phyloP scores from a whole-genome alignment of 2,797 vertebrate genomes.

The Onychomys arenicola region DNA sequence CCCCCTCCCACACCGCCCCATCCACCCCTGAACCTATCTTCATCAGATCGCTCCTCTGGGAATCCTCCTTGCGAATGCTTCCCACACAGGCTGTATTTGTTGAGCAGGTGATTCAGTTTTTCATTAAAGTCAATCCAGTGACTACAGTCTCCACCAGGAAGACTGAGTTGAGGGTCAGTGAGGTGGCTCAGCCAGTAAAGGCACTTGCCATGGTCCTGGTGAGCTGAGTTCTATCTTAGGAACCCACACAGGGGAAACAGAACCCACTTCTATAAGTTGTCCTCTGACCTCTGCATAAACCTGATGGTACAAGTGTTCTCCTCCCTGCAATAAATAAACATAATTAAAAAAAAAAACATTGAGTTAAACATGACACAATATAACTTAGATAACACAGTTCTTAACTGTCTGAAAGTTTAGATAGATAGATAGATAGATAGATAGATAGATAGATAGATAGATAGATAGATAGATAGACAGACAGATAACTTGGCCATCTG shows the following conservation, averaged over 20 bases:
- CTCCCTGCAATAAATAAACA: not conserved
- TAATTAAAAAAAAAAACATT: not conserved
- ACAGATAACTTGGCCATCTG: too few relatives aligned
- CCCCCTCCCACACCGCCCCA: too few relatives aligned
- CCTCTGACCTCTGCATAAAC: not conserved
- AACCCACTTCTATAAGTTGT: not conserved
- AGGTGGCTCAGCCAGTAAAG: not conserved
- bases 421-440: too few relatives aligned
- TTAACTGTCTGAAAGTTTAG: not conserved
- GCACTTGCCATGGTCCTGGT: not conserved
- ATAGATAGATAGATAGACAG: too few relatives aligned
- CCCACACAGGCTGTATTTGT: not conserved
- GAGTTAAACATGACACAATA: not conserved
- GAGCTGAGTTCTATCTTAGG: not conserved
- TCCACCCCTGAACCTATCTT: not conserved
- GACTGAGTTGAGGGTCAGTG: not conserved
- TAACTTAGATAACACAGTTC: conserved; percentile 21
- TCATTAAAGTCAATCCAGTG: not conserved
- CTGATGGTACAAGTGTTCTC: not conserved
- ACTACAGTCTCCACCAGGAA: not conserved
- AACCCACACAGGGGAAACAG: not conserved
- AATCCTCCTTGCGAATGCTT: not conserved
- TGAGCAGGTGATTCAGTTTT: not conserved
- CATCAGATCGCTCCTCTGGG: not conserved
- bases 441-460: too few relatives aligned